A percentile compares a stretch with the other conserved stretches of the same genome.
phyloP scores from a whole-genome alignment of 2,797 vertebrate species.

The Crocodylus rhombifer region DNA sequence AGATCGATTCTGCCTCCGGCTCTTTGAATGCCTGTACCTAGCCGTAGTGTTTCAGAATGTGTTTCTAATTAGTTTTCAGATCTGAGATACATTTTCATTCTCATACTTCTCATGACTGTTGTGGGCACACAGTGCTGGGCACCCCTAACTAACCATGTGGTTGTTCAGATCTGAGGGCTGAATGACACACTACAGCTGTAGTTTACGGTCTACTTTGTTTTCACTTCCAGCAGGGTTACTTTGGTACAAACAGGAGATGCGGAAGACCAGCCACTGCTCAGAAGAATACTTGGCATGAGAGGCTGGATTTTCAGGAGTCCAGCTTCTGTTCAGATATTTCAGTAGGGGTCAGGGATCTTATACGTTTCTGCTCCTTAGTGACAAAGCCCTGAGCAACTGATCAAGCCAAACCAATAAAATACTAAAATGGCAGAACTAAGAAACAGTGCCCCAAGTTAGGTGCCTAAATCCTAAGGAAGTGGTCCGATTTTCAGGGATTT shows the following conservation, averaged over 20 bases:
- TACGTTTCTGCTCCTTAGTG: neutral
- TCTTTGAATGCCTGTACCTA: neutral
- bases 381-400: neutral
- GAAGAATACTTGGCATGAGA: neutral
- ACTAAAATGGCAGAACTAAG: neutral
- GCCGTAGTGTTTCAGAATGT: neutral
- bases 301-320: neutral
- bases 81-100: neutral
- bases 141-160: neutral
- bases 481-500: neutral
- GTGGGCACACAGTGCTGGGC: fast-evolving
- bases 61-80: neutral
- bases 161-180: fast-evolving
- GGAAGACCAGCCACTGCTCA: neutral
- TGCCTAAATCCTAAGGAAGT: neutral
- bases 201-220: neutral
- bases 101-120: neutral
- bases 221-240: neutral
- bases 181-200: neutral
- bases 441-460: neutral
- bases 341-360: neutral
- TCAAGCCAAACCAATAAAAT: neutral
- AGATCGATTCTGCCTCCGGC: no score
- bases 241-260: neutral
- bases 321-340: neutral